Evolutionary conservation across 2,888 invertebrate genomes (phyloP).

Genomic region (Drosophila picticornis): DNA sequence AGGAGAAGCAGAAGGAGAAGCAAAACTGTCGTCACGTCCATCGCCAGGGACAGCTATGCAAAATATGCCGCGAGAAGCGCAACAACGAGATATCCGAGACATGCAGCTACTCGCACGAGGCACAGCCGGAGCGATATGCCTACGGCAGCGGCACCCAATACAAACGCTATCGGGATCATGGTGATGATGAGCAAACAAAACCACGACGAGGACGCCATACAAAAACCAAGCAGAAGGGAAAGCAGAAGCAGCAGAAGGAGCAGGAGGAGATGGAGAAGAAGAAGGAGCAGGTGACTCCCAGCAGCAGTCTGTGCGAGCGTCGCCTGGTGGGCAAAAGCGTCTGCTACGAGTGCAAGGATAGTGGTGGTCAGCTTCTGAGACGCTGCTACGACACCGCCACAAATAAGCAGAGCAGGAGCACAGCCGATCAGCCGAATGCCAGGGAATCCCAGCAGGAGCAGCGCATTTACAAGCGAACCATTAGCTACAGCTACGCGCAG

Average conservation of each 20-base stretch:
- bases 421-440: constrained; percentile 9
- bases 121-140: constrained; percentile 90
- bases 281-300: not conserved
- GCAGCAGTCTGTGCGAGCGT: constrained; percentile 67
- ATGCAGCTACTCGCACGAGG: constrained; percentile 91
- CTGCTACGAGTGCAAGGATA: constrained; percentile 79
- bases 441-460: constrained; percentile 55
- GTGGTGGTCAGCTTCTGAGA: constrained; percentile 53
- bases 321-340: constrained; percentile 48
- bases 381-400: constrained; percentile 69
- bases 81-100: constrained; percentile 92
- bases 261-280: not conserved
- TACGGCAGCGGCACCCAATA: constrained; percentile 87
- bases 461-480: constrained; percentile 80
- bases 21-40: constrained; percentile 87
- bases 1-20: not conserved
- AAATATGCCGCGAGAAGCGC: constrained; percentile 90
- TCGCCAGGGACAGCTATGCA: constrained; percentile 88
- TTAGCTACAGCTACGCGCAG: constrained; percentile 69
- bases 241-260: not conserved
- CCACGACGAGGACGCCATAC: constrained; percentile 17
- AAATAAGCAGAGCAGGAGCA: constrained; percentile 22
- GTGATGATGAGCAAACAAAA: not conserved
- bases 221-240: not conserved
- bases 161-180: constrained; percentile 61